A percentile compares a stretch with the other conserved stretches of the same genome.
phyloP scores from a whole-genome alignment of 1,140 invertebrate species.

The Cardiocondyla obscurior region DNA sequence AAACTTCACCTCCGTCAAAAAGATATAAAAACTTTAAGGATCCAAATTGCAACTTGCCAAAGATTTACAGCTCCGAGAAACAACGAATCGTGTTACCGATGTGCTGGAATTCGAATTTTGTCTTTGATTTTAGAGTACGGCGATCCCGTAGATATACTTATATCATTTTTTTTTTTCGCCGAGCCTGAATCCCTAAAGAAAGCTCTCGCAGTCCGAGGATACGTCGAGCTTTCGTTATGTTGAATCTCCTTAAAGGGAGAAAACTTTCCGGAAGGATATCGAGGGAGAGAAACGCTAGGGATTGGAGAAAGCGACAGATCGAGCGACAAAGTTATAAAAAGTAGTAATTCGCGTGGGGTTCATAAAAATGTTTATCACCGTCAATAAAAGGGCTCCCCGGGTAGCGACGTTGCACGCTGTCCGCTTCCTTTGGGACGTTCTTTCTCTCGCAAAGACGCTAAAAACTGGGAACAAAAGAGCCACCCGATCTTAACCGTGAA shows the following conservation, averaged over 20 bases:
- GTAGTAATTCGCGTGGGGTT: conserved; percentile 20
- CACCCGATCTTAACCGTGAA: not conserved
- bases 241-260: not conserved
- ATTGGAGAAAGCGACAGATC: conserved; percentile 15
- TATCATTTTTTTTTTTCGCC: no score
- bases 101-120: not conserved
- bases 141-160: not conserved
- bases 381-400: conserved; percentile 15
- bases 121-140: not conserved
- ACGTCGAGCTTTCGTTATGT: not conserved
- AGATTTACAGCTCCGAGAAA: not conserved
- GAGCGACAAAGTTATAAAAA: conserved; percentile 17
- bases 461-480: not conserved
- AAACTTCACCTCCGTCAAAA: not conserved
- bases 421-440: not conserved
- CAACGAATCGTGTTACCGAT: not conserved
- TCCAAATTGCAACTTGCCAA: not conserved
- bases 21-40: not conserved
- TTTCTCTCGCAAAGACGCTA: not conserved
- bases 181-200: not conserved
- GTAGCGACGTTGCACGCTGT: not conserved
- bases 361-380: conserved; percentile 24
- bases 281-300: not conserved
- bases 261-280: not conserved
- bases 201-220: not conserved